Evolutionary conservation across 2,797 vertebrate genomes (phyloP).

Genomic region (Urophycis tenuis): DNA sequence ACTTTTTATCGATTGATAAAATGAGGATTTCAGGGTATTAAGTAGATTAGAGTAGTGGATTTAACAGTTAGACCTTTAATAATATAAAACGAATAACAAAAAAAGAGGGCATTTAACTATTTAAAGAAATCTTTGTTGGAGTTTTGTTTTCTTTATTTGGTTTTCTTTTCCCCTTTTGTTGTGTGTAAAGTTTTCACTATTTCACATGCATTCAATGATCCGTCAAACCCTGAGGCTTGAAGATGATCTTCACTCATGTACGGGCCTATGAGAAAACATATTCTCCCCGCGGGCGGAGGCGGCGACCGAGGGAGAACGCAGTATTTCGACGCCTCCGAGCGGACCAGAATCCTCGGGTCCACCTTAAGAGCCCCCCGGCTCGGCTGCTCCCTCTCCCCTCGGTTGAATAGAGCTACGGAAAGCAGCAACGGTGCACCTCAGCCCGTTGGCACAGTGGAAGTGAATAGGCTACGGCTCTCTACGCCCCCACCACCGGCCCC

Average conservation of each 20-base stretch:
- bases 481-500: too few relatives aligned
- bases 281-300: conserved; percentile 19
- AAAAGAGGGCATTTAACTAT: too few relatives aligned
- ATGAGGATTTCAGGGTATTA: too few relatives aligned
- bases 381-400: conserved; percentile 2
- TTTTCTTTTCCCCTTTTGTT: neutral
- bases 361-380: conserved; percentile 67
- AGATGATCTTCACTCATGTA: neutral
- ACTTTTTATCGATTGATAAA: too few relatives aligned
- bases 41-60: too few relatives aligned
- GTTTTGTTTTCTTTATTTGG: too few relatives aligned
- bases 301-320: conserved; percentile 36
- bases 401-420: too few relatives aligned
- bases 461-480: neutral
- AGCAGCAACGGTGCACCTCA: neutral
- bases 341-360: conserved; percentile 24
- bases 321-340: conserved; percentile 2
- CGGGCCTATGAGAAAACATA: too few relatives aligned
- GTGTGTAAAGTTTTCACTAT: neutral
- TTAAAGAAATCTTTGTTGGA: too few relatives aligned
- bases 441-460: neutral
- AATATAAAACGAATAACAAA: too few relatives aligned
- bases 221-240: neutral
- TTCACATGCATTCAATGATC: neutral
- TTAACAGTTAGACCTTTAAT: too few relatives aligned